Conservation (phyloP, 2,888 invertebrate species). For the Cheilosia vernalis region DNA sequence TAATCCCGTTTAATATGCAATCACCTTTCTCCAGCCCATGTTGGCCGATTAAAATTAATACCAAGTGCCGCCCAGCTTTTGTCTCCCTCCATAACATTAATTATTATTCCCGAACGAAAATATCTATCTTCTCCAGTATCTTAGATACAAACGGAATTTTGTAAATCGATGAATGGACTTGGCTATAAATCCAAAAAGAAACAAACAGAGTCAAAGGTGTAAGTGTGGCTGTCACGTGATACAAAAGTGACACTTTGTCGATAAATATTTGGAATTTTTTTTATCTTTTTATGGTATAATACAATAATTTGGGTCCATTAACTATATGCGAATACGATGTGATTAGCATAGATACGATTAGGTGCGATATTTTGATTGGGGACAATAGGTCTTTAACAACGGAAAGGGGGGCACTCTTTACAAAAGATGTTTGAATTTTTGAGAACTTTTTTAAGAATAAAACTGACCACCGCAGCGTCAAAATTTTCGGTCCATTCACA, state of each 20-base stretch:
- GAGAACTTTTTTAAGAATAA: too few relatives aligned
- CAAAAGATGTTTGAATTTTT: too few relatives aligned
- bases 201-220: background rate
- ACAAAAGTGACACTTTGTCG: conserved; percentile 2
- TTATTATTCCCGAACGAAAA: background rate
- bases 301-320: too few relatives aligned
- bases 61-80: conserved; percentile 1
- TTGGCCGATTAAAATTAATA: conserved; percentile 6
- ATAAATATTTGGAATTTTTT: background rate
- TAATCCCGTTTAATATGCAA: background rate
- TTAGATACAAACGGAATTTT: background rate
- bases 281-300: too few relatives aligned
- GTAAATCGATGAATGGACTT: background rate
- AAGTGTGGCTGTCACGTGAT: background rate
- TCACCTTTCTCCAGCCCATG: background rate
- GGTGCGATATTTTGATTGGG: too few relatives aligned
- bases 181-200: background rate
- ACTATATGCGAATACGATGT: too few relatives aligned
- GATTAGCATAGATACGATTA: too few relatives aligned
- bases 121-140: background rate
- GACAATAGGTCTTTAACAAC: too few relatives aligned
- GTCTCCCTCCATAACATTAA: background rate
- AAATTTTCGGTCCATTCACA: too few relatives aligned
- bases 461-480: too few relatives aligned
- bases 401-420: too few relatives aligned